Conservation (phyloP, 2,888 invertebrate species). For the Caenorhabditis imperialis region DNA sequence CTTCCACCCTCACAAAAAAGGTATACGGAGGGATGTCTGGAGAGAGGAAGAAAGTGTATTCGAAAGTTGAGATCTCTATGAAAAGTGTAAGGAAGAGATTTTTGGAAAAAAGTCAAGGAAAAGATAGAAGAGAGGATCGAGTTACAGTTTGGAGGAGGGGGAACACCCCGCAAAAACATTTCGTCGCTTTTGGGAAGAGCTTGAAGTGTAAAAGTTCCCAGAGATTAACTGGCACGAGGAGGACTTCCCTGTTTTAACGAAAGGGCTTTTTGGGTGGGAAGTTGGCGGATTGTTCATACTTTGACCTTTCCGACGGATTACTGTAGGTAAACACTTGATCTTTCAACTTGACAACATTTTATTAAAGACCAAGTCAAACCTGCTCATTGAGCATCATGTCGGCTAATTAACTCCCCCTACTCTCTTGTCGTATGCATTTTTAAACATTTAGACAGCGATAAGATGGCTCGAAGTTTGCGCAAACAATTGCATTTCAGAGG, state of each 20-base stretch:
- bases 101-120: slow-evolving; percentile 10
- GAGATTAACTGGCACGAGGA: slow-evolving; percentile 12
- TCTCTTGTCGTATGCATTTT: no score
- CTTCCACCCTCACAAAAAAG: slow-evolving; percentile 13
- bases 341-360: no score
- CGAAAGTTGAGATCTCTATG: slow-evolving; percentile 1
- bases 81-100: slow-evolving; percentile 1
- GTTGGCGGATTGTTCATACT: slow-evolving; percentile 11
- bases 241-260: slow-evolving; percentile 8
- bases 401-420: no score
- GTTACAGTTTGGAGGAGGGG: no score
- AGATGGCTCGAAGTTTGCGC: no score
- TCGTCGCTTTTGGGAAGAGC: no score
- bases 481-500: no score
- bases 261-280: slow-evolving; percentile 15
- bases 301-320: background rate
- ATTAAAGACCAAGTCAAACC: no score
- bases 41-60: slow-evolving; percentile 1
- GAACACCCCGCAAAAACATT: no score
- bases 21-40: background rate
- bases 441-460: no score
- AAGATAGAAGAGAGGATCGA: slow-evolving; percentile 2
- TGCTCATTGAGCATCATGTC: no score
- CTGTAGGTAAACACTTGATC: no score
- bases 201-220: background rate